Evolutionary conservation across 1,140 invertebrate genomes (phyloP), one percentile per base, ranked within the genome.

Genomic region (Calliopsis andreniformis): DNA sequence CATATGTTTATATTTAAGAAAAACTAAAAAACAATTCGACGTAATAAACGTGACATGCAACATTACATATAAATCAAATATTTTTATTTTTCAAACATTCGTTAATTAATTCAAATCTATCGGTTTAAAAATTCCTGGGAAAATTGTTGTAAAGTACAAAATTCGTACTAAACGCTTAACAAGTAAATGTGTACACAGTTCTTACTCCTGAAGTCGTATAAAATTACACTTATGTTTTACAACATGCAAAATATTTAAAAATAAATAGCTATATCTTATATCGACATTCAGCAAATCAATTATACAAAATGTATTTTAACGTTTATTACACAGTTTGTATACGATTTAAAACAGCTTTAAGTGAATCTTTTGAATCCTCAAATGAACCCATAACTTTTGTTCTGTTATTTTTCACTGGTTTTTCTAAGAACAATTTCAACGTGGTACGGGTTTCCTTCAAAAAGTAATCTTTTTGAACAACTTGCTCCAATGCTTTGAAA

Each of bases 401-500:
- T 47, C 78, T 86, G 20, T 56, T 88, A n/a, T 67, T 68, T 47
- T 85, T 87, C 39, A 89, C 84, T 88, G 94, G 90, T 82, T 91
- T 92, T 39, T 93, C 89, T 45, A 95, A 88, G 77, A 94, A 95
- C 7, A 93, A 45, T 86, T 92, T 93, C 25, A 95, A 89, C 3
- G 91, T 92, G 68, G 92, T 90, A 77, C 91, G 94, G 16, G 94
- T 93, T 80, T 92, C 90, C 59, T 89, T 84, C 14, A 92, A 90
- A 64, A 95, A 93, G 72, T 92, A 93, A 76, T 93, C 92, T 77
- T 87, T 90, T 51, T 91, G 91, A 8, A 91, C 79, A 5, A 94
- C 85, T 84, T 92, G 91, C 72, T 94, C 92, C 2, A 95, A 82
- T 2, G 93, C 94, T 79, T 92, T 92, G 35, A 94, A 92, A 81